Conservation (phyloP, 2,797 vertebrate genomes). For the Cyclura pinguis region DNA sequence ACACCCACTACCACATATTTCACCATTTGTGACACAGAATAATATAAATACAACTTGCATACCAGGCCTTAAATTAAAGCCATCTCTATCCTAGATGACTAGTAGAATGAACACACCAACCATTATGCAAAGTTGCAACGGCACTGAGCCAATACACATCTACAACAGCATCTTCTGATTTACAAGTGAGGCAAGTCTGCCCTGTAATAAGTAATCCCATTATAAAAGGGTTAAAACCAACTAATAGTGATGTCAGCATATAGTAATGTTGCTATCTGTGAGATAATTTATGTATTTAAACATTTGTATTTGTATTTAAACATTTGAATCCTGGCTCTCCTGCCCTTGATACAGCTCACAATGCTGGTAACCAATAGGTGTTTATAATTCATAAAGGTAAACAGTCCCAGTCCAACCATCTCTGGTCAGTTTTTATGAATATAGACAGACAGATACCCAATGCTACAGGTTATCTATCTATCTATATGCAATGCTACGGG, state of each 20-base stretch:
- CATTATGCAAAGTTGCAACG: background rate
- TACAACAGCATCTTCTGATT: slow-evolving; percentile 1
- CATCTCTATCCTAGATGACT: background rate
- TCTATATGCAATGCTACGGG: background rate
- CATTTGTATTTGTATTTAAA: background rate
- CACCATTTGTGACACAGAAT: background rate
- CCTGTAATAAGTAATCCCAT: background rate
- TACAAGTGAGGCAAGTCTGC: background rate
- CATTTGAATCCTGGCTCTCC: background rate
- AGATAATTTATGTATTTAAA: no score
- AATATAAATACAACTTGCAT: background rate
- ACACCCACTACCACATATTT: background rate
- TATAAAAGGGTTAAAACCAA: background rate
- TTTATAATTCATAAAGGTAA: background rate
- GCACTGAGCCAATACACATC: background rate
- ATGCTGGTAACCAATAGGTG: background rate
- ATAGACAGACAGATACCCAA: no score
- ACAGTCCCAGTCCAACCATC: background rate
- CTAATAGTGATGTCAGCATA: background rate
- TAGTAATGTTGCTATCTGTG: background rate
- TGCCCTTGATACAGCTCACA: background rate
- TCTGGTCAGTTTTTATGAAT: background rate
- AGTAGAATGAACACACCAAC: background rate
- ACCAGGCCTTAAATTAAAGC: background rate
- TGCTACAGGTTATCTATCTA: no score